A percentile compares a stretch with the other conserved stretches of the same genome.
phyloP scores from a whole-genome alignment of 2,113 vertebrate species.

The Leptobrachium ailaonicum region DNA sequence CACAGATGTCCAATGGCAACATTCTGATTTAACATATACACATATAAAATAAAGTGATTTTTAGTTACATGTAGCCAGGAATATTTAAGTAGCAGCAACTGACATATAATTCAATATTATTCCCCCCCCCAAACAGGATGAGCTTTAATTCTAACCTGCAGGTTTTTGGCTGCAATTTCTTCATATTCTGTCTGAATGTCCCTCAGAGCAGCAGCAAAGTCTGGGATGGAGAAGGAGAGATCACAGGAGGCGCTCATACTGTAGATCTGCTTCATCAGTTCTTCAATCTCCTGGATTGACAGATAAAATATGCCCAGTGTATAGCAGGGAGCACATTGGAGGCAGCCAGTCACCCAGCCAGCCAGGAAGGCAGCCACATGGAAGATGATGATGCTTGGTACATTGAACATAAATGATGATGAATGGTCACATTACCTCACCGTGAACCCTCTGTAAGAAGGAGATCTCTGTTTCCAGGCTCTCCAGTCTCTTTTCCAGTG shows the following conservation, averaged over 20 bases:
- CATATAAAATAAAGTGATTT: slow-evolving; percentile 12
- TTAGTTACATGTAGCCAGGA: slow-evolving; percentile 34
- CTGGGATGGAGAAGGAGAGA: slow-evolving; percentile 62
- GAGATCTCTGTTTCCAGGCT: slow-evolving; percentile 70
- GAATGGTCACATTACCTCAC: slow-evolving; percentile 59
- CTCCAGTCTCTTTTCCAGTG: slow-evolving; percentile 66
- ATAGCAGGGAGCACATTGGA: not conserved
- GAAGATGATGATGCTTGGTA: not conserved
- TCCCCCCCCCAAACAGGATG: slow-evolving; percentile 45
- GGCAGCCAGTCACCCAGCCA: not conserved
- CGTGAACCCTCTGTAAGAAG: slow-evolving; percentile 69
- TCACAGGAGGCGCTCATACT: slow-evolving; percentile 56
- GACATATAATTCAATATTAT: slow-evolving; percentile 63
- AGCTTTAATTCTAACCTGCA: slow-evolving; percentile 78
- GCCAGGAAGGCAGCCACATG: not conserved
- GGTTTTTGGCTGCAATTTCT: slow-evolving; percentile 76
- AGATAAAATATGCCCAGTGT: slow-evolving; percentile 44
- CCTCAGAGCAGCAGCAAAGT: slow-evolving; percentile 76
- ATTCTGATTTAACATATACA: slow-evolving; percentile 53
- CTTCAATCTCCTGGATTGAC: slow-evolving; percentile 70
- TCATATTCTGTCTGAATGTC: slow-evolving; percentile 78
- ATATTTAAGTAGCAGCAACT: slow-evolving; percentile 55
- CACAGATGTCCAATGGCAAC: slow-evolving; percentile 39
- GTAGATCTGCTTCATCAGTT: slow-evolving; percentile 74
- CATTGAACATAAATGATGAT: not conserved